Conservation (phyloP, 1,140 invertebrate species). For the Neelides sp. region DNA sequence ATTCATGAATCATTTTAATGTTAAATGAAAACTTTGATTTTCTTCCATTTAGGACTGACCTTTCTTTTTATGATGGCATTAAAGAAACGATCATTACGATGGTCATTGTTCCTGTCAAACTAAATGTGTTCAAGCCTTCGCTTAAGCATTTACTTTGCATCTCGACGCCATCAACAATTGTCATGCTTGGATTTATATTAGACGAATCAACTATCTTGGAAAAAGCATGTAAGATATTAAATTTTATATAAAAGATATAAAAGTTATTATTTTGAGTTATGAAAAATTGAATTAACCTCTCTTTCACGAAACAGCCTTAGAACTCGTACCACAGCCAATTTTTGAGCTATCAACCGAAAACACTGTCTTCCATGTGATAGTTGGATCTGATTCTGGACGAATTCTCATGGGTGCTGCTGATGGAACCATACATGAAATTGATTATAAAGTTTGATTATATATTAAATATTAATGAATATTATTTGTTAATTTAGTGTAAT, state of each 20-base stretch:
- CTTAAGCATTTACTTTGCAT: constrained; percentile 31
- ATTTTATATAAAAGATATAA: constrained; percentile 35
- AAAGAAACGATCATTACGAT: constrained; percentile 24
- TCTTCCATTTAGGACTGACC: constrained; percentile 14
- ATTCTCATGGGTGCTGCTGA: constrained; percentile 92
- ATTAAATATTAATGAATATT: constrained; percentile 6
- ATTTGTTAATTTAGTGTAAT: not conserved
- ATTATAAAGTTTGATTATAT: constrained; percentile 63
- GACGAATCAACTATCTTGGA: constrained; percentile 1
- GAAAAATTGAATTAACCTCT: constrained; percentile 35
- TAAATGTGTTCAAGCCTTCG: constrained; percentile 34
- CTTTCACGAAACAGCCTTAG: constrained; percentile 57
- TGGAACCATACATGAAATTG: constrained; percentile 88
- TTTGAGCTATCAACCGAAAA: constrained; percentile 88
- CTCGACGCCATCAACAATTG: constrained; percentile 20
- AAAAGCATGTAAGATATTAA: constrained; percentile 25
- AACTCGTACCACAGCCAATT: constrained; percentile 82
- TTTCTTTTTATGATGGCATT: constrained; percentile 26
- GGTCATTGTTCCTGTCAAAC: constrained; percentile 20
- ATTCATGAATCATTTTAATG: not conserved
- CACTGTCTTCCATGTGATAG: constrained; percentile 66
- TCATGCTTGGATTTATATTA: constrained; percentile 24
- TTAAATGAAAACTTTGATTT: not conserved
- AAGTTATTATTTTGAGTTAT: constrained; percentile 30
- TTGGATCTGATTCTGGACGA: constrained; percentile 66